Evolutionary conservation across 2,797 vertebrate species (phyloP), one percentile per base, ranked within the genome.

Genomic region (Melanotaenia pygmaea): DNA sequence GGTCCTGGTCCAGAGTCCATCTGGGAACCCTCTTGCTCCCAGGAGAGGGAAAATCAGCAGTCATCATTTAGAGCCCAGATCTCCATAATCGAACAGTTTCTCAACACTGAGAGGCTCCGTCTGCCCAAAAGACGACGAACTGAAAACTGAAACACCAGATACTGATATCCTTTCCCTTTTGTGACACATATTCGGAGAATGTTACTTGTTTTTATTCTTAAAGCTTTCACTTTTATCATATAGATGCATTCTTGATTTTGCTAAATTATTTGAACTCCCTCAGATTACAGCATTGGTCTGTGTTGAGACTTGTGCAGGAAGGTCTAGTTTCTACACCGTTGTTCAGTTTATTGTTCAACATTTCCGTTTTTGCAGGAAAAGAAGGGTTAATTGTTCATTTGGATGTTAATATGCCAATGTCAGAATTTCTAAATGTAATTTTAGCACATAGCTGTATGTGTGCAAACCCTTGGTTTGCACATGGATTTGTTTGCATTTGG

Each of bases 1-100:
- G 51, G 7, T 26, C 20, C 24, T 0, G 14, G 53, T 35, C 72
- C 79, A 30, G 83, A 74, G 51, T 60, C 24, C 0, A 77, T 84
- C 2, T 68, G n/a, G 62, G 81, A 80, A 20, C 38, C 37, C 2
- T 64, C 64, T 1, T 74, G 60, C 53, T 90, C 91, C 47, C 86
- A 83, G 77, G 87, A 86, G 56, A 87, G 63, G 16, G 88, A 84
- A 14, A 67, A 90, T 5, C 76, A 89, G 45, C 91, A 91, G 71
- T 84, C 87, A 4, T 88, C 89, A 3, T 68, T 94, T 68, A 91
- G 92, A 78, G 82, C 66, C 10, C 92, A 93, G 76, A 93, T 94
- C 69, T 81, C 78, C 16, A 93, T 86, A 80, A 93, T 94, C 0
- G 86, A 94, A 63, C 74, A 91, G 76, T 91, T 94, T 35, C 89